Conservation (phyloP, 1,140 invertebrate genomes). For the Heliconius himera region DNA sequence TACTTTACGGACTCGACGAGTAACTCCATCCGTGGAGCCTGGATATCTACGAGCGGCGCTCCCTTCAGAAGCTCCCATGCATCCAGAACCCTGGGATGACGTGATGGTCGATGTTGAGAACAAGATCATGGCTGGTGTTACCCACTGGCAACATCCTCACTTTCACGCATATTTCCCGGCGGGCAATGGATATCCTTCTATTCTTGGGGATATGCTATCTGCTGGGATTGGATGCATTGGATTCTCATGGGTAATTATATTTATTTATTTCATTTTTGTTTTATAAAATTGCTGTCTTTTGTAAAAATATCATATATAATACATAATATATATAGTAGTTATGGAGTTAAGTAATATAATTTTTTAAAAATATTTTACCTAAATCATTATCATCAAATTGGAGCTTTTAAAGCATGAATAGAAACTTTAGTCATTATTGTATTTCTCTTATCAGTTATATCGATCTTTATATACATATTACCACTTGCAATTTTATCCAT, state of each 20-base stretch:
- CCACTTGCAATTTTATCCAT: neutral
- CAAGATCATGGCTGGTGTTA: slow-evolving; percentile 99
- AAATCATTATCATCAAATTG: no score
- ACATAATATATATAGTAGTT: no score
- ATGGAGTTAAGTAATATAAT: neutral
- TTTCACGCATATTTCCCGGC: slow-evolving; percentile 99
- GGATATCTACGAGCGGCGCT: slow-evolving; percentile 94
- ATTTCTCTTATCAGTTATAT: neutral
- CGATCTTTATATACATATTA: neutral
- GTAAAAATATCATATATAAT: no score
- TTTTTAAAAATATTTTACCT: neutral
- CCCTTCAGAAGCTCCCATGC: slow-evolving; percentile 91
- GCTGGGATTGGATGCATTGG: slow-evolving; percentile 98
- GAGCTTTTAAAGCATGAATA: slow-evolving; percentile 1
- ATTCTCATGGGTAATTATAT: slow-evolving; percentile 95
- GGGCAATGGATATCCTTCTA: slow-evolving; percentile 98
- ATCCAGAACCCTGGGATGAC: slow-evolving; percentile 94
- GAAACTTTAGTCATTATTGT: neutral
- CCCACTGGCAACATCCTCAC: slow-evolving; percentile 99
- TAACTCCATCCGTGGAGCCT: slow-evolving; percentile 94
- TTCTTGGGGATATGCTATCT: slow-evolving; percentile 98
- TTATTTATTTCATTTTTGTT: neutral
- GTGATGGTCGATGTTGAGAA: slow-evolving; percentile 97
- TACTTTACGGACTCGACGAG: slow-evolving; percentile 90
- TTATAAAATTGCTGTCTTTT: neutral